Evolutionary conservation across 2,888 invertebrate genomes (phyloP).

Genomic region (Invenusta paracnida): DNA sequence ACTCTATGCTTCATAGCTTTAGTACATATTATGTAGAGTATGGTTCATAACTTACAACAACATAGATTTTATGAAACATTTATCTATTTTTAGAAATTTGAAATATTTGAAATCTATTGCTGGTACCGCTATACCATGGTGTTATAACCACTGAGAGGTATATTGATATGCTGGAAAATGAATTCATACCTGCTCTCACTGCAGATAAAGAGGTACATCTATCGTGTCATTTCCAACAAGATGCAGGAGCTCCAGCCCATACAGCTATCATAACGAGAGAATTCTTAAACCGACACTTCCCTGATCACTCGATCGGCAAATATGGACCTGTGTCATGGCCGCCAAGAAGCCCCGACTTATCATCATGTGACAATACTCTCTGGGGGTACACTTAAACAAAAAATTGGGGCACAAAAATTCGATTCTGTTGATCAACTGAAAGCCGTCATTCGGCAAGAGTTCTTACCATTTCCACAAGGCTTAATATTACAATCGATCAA

Average conservation of each 20-base stretch:
- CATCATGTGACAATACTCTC: conserved; percentile 27
- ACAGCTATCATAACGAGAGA: conserved; percentile 19
- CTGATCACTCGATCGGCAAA: conserved; percentile 13
- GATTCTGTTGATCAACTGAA: conserved; percentile 12
- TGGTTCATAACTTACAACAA: not conserved
- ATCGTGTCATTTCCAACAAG: conserved; percentile 34
- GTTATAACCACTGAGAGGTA: too few relatives aligned
- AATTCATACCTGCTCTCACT: too few relatives aligned
- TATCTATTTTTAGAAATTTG: not conserved
- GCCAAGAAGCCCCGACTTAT: conserved; percentile 17
- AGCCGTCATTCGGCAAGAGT: conserved; percentile 16
- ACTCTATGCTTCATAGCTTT: too few relatives aligned
- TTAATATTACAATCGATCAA: conserved; percentile 9
- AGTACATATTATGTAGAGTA: not conserved
- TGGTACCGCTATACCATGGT: too few relatives aligned
- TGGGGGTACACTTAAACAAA: not conserved
- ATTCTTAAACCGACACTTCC: conserved; percentile 11
- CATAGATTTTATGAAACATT: not conserved
- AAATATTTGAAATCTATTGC: not conserved
- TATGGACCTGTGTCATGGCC: conserved; percentile 29
- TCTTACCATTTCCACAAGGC: conserved; percentile 17
- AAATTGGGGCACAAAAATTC: conserved; percentile 9
- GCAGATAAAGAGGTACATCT: conserved; percentile 12
- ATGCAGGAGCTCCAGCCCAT: conserved; percentile 15
- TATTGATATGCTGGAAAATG: too few relatives aligned